Evolutionary conservation across 2,113 vertebrate genomes (phyloP).

Genomic region (Poicephalus gulielmi): DNA sequence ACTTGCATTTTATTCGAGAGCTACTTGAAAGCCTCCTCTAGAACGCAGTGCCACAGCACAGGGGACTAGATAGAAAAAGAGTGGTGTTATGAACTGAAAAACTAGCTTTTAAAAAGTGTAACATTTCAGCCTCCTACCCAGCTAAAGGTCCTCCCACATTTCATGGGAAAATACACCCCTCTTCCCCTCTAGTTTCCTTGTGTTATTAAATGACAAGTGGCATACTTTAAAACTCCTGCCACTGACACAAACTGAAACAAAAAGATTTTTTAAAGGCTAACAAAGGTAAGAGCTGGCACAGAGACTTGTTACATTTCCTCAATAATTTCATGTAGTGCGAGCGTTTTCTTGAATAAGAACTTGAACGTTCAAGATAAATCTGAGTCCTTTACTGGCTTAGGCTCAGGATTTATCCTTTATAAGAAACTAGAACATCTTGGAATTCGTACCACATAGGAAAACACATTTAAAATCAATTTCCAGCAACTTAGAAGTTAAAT

Average conservation of each 20-base stretch:
- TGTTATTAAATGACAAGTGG: background rate
- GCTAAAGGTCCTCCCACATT: background rate
- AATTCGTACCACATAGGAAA: background rate
- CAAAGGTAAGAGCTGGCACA: background rate
- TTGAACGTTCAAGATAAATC: background rate
- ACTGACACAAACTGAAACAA: background rate
- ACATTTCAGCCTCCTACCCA: background rate
- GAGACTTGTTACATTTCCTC: background rate
- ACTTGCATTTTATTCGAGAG: background rate
- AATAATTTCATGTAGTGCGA: background rate
- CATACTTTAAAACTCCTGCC: background rate
- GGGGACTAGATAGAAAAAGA: background rate
- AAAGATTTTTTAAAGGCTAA: background rate
- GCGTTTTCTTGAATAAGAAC: background rate
- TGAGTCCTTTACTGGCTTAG: background rate
- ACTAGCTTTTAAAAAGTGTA: background rate
- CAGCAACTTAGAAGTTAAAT: background rate
- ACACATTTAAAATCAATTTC: background rate
- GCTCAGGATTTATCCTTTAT: background rate
- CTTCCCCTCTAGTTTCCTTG: background rate
- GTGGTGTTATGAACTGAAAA: background rate
- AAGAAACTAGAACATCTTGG: background rate
- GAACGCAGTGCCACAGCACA: background rate
- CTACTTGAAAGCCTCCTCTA: background rate
- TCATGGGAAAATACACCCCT: background rate